Evolutionary conservation across 2,113 vertebrate genomes (phyloP), one percentile per base, ranked within the genome.

Genomic region (Tupaia chinensis): DNA sequence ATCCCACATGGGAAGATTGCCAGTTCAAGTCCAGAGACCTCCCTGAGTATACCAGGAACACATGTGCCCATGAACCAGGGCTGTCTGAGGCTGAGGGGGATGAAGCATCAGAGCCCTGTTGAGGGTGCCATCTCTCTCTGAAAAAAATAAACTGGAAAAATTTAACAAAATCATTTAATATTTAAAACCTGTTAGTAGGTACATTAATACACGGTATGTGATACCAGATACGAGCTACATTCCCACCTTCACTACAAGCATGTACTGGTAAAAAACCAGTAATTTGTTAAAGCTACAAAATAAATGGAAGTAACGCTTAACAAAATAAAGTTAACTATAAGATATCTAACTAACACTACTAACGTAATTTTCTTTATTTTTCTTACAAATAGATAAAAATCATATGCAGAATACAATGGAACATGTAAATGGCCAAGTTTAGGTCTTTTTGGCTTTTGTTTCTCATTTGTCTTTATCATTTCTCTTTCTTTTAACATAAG

Each of bases 291-390:
- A 83, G 44, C 63, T 54, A 32, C 11, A 94, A 20, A 85, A 68
- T 63, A 12, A 91, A 87, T 95, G 22, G 14, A 96, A 94, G 78
- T 4, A 70, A 69, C 27, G 94, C 23, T 93, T 70, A 34, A 58
- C n/a, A 87, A 78, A 90, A 79, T 87, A 58, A 93, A 91, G 73
- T 79, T 63, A 96, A 80, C 4, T 87, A 69, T 9, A 34, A 82
- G 17, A 6, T 91, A 87, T 92, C 66, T 81, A 76, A 92, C 32
- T 60, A 78, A 16, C 11, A 83, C n/a, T n/a, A 61, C 17, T 63
- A 87, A 54, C 14, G 69, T 10, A 68, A 25, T 69, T 86, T 79
- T 72, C 58, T 82, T 89, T 77, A 68, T 53, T 93, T 82, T 94
- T 87, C 87, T 76, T 22, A 72, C 20, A 79, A 87, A 89, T 53